These are phyloP conservation scores for Stercorarius parasiticus DNA, from an alignment of 2,113 vertebrate species.

Conservation along the genomic window DNA sequence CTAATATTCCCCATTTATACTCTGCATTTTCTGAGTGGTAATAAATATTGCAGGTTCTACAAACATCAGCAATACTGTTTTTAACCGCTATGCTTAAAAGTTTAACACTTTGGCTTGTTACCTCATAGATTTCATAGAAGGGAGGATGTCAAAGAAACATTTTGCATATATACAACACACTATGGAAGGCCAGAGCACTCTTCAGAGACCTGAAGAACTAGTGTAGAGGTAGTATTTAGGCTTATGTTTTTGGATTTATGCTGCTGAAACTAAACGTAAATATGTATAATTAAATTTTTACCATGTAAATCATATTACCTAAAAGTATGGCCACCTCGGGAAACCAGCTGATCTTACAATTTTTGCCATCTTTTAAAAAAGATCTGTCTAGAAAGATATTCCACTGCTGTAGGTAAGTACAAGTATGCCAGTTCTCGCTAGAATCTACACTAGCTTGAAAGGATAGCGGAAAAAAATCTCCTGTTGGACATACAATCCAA, in stretches of 20 bases:
- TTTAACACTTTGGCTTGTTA: neutral
- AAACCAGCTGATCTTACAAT: neutral
- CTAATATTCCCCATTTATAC: neutral
- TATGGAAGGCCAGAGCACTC: neutral
- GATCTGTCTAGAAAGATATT: neutral
- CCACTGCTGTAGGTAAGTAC: neutral
- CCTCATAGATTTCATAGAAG: neutral
- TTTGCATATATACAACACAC: neutral
- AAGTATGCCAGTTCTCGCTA: neutral
- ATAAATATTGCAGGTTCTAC: neutral
- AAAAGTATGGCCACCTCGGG: neutral
- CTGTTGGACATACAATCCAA: rapidly evolving
- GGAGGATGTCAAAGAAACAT: neutral
- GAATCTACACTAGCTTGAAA: neutral
- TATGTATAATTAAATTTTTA: neutral
- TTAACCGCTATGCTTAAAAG: neutral
- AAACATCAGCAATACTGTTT: neutral
- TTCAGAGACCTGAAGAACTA: neutral
- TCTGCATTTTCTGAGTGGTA: neutral
- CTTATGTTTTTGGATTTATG: neutral
- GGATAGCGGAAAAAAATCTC: neutral
- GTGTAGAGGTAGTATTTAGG: neutral
- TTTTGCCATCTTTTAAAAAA: neutral
- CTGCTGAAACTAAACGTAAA: neutral
- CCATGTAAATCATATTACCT: neutral